Evolutionary conservation across 2,113 vertebrate genomes (phyloP).

Genomic region (Pardalotus punctatus): DNA sequence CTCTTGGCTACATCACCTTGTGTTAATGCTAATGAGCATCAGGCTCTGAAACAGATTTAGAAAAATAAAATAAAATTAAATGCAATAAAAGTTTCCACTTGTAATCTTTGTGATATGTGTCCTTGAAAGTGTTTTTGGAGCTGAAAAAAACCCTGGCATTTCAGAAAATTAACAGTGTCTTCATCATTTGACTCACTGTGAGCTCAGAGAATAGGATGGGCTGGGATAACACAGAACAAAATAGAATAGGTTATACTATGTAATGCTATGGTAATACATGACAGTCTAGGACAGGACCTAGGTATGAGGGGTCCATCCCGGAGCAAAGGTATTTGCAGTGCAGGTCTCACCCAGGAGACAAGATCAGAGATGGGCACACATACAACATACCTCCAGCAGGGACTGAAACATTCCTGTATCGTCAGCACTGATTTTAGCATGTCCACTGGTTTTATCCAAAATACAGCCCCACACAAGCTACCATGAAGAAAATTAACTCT

Average conservation of each 20-base stretch:
- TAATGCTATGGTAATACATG: not conserved
- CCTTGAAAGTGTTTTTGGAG: not conserved
- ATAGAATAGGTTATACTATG: not conserved
- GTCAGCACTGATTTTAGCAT: not conserved
- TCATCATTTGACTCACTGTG: fast-evolving
- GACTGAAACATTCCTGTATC: not conserved
- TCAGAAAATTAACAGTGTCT: not conserved
- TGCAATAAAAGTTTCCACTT: not conserved
- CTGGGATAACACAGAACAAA: not conserved
- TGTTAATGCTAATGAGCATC: not conserved
- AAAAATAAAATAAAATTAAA: not conserved
- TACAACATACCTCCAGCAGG: not conserved
- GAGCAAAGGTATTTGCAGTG: not conserved
- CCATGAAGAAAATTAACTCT: not conserved
- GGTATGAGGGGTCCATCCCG: not conserved
- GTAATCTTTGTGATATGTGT: not conserved
- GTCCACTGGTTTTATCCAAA: not conserved
- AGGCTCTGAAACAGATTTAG: not conserved
- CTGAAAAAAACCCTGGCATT: not conserved
- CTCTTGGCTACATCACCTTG: not conserved
- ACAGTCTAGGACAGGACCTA: not conserved
- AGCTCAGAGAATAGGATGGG: not conserved
- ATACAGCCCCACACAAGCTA: not conserved
- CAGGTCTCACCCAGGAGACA: not conserved
- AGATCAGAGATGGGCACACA: not conserved